Evolutionary conservation across 2,888 invertebrate genomes (phyloP), one percentile per base, ranked within the genome.

Genomic region (Clanis bilineata): DNA sequence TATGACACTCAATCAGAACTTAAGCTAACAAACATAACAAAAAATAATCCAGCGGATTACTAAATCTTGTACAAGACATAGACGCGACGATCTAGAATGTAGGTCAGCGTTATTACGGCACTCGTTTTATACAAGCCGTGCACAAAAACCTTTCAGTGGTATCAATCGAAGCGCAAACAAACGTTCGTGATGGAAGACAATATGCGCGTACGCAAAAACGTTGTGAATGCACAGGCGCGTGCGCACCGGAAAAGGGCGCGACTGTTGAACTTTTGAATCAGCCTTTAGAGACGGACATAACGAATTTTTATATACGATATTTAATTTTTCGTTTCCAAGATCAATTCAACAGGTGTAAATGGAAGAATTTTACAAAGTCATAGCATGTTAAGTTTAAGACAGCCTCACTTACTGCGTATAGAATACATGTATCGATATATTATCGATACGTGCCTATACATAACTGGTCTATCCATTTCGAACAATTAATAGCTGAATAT

Each of bases 241-340:
- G 67, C 74, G 72, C 81, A 84, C 86, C 88, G 90, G 89, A 89
- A 89, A 85, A 85, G 82, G 88, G 86, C 72, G 79, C 82, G 84
- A 81, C 76, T 78, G 76, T 82, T 84, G 83, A 84, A 83, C 83
- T 84, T 86, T 73, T 54, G 64, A 62, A 64, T 74, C 71, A 70
- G 72, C 74, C 77, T 76, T 76, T 73, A 41, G 18, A 18, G 41
- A 41, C 18, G 18, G 18, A 18, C 18, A 41, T 41, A 18, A 18
- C 38, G 38, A 18, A n/a, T n/a, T 18, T 41, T 41, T 41, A 15
- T 15, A 18, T 41, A 18, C 2, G 36, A 36, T 12, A 41, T 18
- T 6, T 6, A 41, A 41, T 7, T 41, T 41, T 18, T 7, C 18
- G 7, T 41, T 18, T 18, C 18, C 7, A 41, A 41, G 12, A 41